Evolutionary conservation across 1,140 invertebrate genomes (phyloP), one percentile per base, ranked within the genome.

Genomic region (Pemphigus obesinymphae): DNA sequence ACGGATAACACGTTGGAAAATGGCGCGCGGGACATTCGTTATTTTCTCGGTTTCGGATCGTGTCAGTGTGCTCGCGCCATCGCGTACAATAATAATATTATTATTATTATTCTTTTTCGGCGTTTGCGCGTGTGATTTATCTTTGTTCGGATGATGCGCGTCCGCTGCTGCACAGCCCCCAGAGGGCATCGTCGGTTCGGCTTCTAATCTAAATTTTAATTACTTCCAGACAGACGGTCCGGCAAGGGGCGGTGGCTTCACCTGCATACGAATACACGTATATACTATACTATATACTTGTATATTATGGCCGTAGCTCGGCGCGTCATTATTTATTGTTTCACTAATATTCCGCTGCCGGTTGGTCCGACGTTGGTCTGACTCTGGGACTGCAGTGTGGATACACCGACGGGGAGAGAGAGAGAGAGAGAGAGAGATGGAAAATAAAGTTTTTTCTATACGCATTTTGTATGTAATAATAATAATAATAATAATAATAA

Each of bases 201-300:
- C 75, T 80, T 63, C 55, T 80, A 80, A 80, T 80, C 76, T 80
- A 80, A 80, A 80, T 80, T 80, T 80, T 80, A 80, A 80, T 80
- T 80, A 80, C 76, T 61, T 80, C 23, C 76, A 80, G 76, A 76
- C 73, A 75, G 72, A 63, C 53, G 20, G 37, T 45, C 13, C 53
- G 55, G 37, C 23, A 45, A 50, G n/a, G 23, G 15, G 15, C 55
- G 37, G 55, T 10, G 48, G 43, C 23, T 34, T 61, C 76, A 80
- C 53, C 76, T 80, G 76, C 61, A 43, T 45, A 31, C 63, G 11
- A 43, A 43, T 70, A 40, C 63, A 20, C 37, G 29, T 15, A n/a
- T 37, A 68, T 45, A 70, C 15, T 43, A 63, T 34, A 34, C 26
- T 63, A 37, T 23, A 3, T 37, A 34, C 17, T 10, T 45, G 8